These are phyloP conservation scores for Drosophila eugracilis DNA, from an alignment of 1,140 invertebrate species.

Conservation along the genomic window DNA sequence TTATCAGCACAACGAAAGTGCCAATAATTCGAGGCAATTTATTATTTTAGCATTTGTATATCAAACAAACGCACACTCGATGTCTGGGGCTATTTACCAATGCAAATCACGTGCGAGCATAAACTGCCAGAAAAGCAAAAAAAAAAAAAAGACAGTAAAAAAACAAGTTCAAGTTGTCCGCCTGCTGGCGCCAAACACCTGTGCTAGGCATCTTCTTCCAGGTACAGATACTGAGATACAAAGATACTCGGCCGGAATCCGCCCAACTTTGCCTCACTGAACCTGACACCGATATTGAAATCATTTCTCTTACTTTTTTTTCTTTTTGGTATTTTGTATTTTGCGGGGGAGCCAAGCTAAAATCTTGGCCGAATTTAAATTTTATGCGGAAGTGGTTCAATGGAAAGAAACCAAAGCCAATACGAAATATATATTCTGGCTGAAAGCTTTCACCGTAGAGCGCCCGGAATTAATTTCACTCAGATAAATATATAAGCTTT, in stretches of 20 bases:
- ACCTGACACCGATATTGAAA: constrained; percentile 58
- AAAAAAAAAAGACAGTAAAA: constrained; percentile 24
- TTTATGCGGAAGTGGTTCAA: constrained; percentile 60
- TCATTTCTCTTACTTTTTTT: constrained; percentile 2
- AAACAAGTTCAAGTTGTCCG: constrained; percentile 35
- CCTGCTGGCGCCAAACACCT: constrained; percentile 59
- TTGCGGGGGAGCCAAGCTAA: constrained; percentile 12
- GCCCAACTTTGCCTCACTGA: constrained; percentile 12
- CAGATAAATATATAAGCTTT: constrained; percentile 59
- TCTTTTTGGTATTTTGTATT: no score
- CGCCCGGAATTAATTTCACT: constrained; percentile 72
- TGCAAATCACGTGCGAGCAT: constrained; percentile 79
- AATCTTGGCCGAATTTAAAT: constrained; percentile 67
- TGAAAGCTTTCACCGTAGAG: constrained; percentile 64
- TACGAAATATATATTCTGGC: constrained; percentile 39
- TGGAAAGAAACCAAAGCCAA: constrained; percentile 49
- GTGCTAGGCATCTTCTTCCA: constrained; percentile 48
- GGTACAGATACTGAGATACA: constrained; percentile 50
- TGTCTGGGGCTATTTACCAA: constrained; percentile 63
- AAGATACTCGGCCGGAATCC: constrained; percentile 11
- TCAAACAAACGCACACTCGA: constrained; percentile 45
- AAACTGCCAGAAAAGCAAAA: constrained; percentile 62
- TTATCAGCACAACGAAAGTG: constrained; percentile 76
- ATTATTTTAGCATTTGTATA: constrained; percentile 82
- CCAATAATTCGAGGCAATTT: constrained; percentile 82